Base-by-base conservation (phyloP, 2,888 invertebrate species). In the Cyclophora punctaria region DNA sequence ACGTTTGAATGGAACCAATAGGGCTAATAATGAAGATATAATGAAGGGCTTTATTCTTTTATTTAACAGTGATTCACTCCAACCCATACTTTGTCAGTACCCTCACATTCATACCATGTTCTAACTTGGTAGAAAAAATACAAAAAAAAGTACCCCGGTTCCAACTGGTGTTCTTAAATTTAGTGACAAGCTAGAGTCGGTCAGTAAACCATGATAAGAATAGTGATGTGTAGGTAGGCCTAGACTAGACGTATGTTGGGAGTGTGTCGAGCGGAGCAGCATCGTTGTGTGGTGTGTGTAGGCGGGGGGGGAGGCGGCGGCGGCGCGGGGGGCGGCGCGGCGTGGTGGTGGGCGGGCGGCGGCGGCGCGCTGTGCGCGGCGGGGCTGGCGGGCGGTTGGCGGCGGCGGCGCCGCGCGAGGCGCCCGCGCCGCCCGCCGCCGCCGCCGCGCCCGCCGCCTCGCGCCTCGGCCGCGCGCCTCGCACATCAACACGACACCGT, bases 361-460 rank as follows among this genome's bases (percentile, higher is more conserved):
- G 68, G 63, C 73, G 69, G 75, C 74, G 69, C 78, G 67, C 63
- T 78, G 52, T 64, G 59, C 46, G 68, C 64, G 61, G 70, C 48
- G 60, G 64, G 61, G 54, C 64, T 66, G 59, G 71, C 60, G 56
- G 67, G 60, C 60, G 66, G 64, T 71, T 72, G 66, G 68, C 63
- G 62, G 63, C 64, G 69, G 58, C 65, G 73, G 59, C 53, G 66
- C 58, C 59, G 76, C 59, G 53, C 65, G 54, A 48, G 73, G 53
- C 51, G 65, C 2, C 70, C 73, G 3, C 73, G 77, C 3, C 73
- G 84, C 73, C 80, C 86, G 69, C 69, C 83, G 57, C 73, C 80
- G 51, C 71, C 71, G 71, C 89, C 76, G 63, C 83, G 75, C 66
- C 87, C 81, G 68, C 74, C 78, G 66, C 87, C 80, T 67, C 80